Percentiles rank a stretch among this genome's conserved stretches.
These are phyloP conservation scores for Mionectes macconnelli DNA, from an alignment of 2,113 vertebrate species.

Conservation along the genomic window DNA sequence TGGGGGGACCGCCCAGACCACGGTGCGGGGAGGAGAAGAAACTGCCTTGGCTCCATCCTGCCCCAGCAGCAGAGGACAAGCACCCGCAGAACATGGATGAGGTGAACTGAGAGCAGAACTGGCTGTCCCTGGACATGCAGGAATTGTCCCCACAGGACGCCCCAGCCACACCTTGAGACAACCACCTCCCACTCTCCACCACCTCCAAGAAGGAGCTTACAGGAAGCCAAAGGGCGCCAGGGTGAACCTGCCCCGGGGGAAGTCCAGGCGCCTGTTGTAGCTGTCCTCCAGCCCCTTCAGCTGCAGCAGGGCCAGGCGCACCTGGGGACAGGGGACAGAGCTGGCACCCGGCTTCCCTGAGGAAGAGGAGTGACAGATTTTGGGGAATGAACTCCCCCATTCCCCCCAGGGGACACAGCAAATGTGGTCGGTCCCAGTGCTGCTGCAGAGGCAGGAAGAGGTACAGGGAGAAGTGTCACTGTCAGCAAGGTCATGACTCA, in stretches of 20 bases:
- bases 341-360: rapidly evolving
- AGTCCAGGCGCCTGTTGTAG: slow-evolving; percentile 76
- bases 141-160: background rate
- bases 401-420: rapidly evolving
- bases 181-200: background rate
- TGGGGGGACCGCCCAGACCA: background rate
- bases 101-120: background rate
- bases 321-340: slow-evolving; percentile 69
- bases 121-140: background rate
- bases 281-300: slow-evolving; percentile 92
- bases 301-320: slow-evolving; percentile 87
- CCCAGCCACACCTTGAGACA: background rate
- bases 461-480: background rate
- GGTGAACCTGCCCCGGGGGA: slow-evolving; percentile 75
- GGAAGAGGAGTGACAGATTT: background rate
- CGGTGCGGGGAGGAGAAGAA: background rate
- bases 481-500: background rate
- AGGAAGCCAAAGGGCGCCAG: slow-evolving; percentile 89
- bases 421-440: rapidly evolving
- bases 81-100: background rate
- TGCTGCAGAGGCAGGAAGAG: background rate
- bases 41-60: background rate
- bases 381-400: background rate
- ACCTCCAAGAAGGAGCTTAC: slow-evolving; percentile 71
- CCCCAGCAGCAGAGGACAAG: background rate